A percentile compares a stretch with the other conserved stretches of the same genome.
Evolutionary conservation across 2,797 vertebrate genomes (phyloP).

Genomic region (Ambastaia sidthimunki): DNA sequence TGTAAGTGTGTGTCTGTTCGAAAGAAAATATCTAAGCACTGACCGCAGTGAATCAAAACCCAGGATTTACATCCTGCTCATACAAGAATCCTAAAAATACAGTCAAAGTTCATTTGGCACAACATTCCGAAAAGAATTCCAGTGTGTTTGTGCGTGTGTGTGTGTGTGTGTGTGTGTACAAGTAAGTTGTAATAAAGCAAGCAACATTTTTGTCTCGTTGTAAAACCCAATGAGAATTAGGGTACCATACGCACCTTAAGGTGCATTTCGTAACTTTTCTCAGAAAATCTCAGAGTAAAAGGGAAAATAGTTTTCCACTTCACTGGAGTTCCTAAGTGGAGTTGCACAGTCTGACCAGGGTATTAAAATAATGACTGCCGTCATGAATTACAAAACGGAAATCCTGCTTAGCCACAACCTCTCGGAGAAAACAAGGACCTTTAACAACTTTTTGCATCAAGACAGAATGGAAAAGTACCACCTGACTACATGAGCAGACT

Average conservation of each 20-base stretch:
- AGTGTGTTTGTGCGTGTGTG: not conserved
- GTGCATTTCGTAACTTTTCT: conserved; percentile 50
- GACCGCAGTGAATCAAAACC: conserved; percentile 26
- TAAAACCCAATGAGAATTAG: conserved; percentile 43
- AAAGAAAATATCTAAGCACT: conserved; percentile 36
- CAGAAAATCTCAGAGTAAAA: conserved; percentile 20
- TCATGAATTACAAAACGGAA: conserved; percentile 76
- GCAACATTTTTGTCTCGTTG: conserved; percentile 22
- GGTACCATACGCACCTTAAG: conserved; percentile 37
- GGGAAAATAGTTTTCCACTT: conserved; percentile 31
- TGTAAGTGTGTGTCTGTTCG: conserved; percentile 53
- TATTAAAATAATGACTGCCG: conserved; percentile 75
- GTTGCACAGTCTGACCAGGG: conserved; percentile 73
- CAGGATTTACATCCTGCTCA: conserved; percentile 72
- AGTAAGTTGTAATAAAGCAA: conserved; percentile 2
- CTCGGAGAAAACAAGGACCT: conserved; percentile 68
- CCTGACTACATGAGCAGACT: conserved; percentile 38
- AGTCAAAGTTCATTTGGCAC: conserved; percentile 66
- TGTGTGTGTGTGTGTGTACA: conserved; percentile 17
- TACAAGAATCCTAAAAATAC: conserved; percentile 57
- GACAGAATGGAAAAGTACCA: conserved; percentile 66
- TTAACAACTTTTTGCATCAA: conserved; percentile 66
- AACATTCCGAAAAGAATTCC: conserved; percentile 23
- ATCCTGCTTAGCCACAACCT: conserved; percentile 81
- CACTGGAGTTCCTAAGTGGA: conserved; percentile 60